Evolutionary conservation across 2,888 invertebrate genomes (phyloP).

Genomic region (Tinea semifulvella): DNA sequence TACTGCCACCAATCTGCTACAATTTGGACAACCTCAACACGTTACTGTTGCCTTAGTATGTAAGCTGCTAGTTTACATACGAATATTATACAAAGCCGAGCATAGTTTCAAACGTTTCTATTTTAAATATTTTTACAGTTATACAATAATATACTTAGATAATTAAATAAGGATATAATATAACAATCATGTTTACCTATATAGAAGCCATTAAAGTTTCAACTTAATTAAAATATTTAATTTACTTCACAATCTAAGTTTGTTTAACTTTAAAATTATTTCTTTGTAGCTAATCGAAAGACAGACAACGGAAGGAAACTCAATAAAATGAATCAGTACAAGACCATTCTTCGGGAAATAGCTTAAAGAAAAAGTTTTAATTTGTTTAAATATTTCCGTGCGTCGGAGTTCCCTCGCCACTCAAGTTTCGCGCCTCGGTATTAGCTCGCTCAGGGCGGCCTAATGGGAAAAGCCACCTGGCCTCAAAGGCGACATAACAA

Average conservation of each 20-base stretch:
- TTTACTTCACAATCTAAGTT: conserved; percentile 12
- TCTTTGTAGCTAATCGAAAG: conserved; percentile 14
- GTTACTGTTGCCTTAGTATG: neutral
- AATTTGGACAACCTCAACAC: conserved; percentile 5
- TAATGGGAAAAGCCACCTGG: conserved; percentile 62
- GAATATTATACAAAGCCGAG: neutral
- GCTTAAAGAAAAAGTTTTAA: conserved; percentile 59
- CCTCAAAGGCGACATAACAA: conserved; percentile 63
- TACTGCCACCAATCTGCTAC: conserved; percentile 6
- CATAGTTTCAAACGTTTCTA: neutral
- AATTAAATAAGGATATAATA: neutral
- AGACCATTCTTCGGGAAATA: conserved; percentile 41
- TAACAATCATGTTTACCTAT: neutral
- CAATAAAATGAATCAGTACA: conserved; percentile 45
- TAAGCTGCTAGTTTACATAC: conserved; percentile 1
- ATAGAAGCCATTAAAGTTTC: conserved; percentile 4
- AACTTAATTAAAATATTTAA: conserved; percentile 13
- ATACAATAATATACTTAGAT: neutral
- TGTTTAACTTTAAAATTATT: conserved; percentile 13
- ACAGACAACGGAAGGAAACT: conserved; percentile 17
- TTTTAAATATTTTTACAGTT: neutral
- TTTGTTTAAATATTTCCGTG: conserved; percentile 62
- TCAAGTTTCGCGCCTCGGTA: conserved; percentile 48
- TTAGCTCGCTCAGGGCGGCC: conserved; percentile 47
- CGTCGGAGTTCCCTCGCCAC: conserved; percentile 37